These are phyloP conservation scores for Triplophysa rosa DNA, from an alignment of 2,113 vertebrate genomes.

Conservation along the genomic window DNA sequence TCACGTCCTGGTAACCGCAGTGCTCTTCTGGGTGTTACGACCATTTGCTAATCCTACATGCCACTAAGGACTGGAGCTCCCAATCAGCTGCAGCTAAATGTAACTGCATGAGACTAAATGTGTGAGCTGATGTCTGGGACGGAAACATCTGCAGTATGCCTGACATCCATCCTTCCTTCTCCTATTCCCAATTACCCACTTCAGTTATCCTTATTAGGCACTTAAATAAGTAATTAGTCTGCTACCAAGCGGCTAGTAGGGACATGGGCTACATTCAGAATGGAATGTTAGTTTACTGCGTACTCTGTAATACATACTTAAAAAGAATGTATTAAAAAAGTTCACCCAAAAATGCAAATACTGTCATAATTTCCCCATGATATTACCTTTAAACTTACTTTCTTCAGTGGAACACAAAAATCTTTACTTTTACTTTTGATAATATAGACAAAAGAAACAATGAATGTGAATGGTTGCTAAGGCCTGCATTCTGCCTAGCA, in stretches of 20 bases:
- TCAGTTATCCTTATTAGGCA: slow-evolving; percentile 46
- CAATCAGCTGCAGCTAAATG: slow-evolving; percentile 27
- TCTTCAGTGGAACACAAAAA: too few species aligned
- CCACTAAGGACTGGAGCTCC: slow-evolving; percentile 31
- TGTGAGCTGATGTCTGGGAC: slow-evolving; percentile 29
- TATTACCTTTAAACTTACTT: too few species aligned
- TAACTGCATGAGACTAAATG: background rate
- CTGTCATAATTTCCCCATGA: too few species aligned
- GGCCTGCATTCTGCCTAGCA: too few species aligned
- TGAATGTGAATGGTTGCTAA: too few species aligned
- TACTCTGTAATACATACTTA: background rate
- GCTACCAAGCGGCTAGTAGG: too few species aligned
- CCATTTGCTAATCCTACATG: slow-evolving; percentile 24
- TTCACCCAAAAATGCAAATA: too few species aligned
- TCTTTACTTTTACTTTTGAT: too few species aligned
- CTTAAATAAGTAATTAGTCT: too few species aligned
- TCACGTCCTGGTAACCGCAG: slow-evolving; percentile 25
- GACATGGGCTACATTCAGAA: background rate
- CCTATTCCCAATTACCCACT: slow-evolving; percentile 34
- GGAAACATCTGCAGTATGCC: slow-evolving; percentile 30
- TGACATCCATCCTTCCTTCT: slow-evolving; percentile 9
- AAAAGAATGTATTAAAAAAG: background rate
- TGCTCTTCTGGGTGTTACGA: slow-evolving; percentile 10
- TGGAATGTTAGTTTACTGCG: background rate
- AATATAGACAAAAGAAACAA: too few species aligned